Evolutionary conservation across 2,888 invertebrate genomes (phyloP), one percentile per base, ranked within the genome.

Genomic region (Furcula furcula): DNA sequence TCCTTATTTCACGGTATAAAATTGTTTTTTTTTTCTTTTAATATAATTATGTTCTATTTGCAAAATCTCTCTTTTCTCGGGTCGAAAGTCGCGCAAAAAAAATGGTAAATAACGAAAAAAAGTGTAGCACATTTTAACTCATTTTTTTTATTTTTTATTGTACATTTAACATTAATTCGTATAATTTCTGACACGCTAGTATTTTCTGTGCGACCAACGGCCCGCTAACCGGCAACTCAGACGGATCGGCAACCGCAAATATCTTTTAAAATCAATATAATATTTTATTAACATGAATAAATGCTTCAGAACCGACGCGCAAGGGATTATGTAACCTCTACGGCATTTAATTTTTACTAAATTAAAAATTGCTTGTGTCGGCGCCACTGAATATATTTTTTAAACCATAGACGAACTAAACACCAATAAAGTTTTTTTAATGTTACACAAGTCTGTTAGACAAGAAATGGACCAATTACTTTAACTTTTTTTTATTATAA

Each of bases 1-100:
- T 66, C 55, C 55, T 63, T 67, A 66, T 65, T 46, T 61, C 69
- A 55, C 61, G 65, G 77, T 78, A 78, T 65, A 78, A 78, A 78
- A 77, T 26, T 26, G n/a, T 26, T 26, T 14, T 10, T 22, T 22
- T 9, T 22, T 22, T 22, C 3, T 10, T 22, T n/a, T n/a, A n/a
- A n/a, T n/a, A n/a, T n/a, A n/a, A n/a, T n/a, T 7, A n/a, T 25
- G 55, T 60, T 55, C 50, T 49, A 51, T 45, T 52, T 53, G 46
- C 56, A 59, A 64, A 65, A 54, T 56, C 57, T 44, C 46, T 52
- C 41, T 41, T 40, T 44, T 63, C 52, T 36, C 44, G 27, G 36
- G 31, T 31, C 36, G 46, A 47, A 59, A 48, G 46, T 53, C 34
- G 54, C 31, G 46, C 56, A 64, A 61, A 66, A 52, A 42, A 36